phyloP scores from a whole-genome alignment of 2,797 vertebrate genomes.

The Champsocephalus esox region DNA sequence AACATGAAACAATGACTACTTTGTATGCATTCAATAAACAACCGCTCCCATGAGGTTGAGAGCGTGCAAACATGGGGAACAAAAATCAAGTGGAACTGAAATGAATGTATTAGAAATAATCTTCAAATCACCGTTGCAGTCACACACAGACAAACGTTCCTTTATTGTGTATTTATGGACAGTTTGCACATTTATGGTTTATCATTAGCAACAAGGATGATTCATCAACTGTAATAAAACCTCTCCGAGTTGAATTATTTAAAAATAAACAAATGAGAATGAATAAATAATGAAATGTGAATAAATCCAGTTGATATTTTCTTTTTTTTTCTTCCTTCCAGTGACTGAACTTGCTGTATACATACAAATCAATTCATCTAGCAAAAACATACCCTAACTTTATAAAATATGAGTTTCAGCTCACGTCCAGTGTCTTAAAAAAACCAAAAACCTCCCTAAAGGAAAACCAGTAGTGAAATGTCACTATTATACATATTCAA shows the following conservation, averaged over 20 bases:
- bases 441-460: conserved; percentile 50
- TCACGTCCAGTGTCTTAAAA: conserved; percentile 75
- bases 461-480: conserved; percentile 70
- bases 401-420: conserved; percentile 76
- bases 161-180: conserved; percentile 83
- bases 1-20: conserved; percentile 22
- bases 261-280: conserved; percentile 65
- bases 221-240: conserved; percentile 68
- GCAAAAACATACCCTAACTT: conserved; percentile 75
- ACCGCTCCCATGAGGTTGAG: conserved; percentile 21
- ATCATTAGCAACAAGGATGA: conserved; percentile 78
- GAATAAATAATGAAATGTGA: conserved; percentile 78
- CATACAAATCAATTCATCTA: conserved; percentile 77
- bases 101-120: conserved; percentile 49
- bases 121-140: conserved; percentile 73
- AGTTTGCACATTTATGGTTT: conserved; percentile 81
- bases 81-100: not conserved
- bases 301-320: conserved; percentile 46
- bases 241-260: conserved; percentile 68
- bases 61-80: not conserved
- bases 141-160: conserved; percentile 80
- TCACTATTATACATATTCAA: conserved; percentile 67
- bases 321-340: conserved; percentile 57
- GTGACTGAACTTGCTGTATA: conserved; percentile 77
- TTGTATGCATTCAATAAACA: conserved; percentile 16